Evolutionary conservation across 2,113 vertebrate genomes (phyloP).

Genomic region (Eptesicus fuscus): DNA sequence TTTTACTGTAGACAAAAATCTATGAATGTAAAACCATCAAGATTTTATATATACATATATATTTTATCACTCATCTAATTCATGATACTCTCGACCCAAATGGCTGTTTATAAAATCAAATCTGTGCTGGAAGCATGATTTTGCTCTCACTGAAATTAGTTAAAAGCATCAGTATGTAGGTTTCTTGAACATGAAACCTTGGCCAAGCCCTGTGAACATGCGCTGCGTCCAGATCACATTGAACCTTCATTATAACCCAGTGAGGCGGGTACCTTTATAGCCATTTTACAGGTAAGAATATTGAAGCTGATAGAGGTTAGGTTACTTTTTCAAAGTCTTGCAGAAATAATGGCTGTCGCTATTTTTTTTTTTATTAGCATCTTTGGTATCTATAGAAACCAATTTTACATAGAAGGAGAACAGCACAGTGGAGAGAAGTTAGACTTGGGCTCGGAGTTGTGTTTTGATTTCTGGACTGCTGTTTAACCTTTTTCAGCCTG

Average conservation of each 20-base stretch:
- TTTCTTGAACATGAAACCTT: slow-evolving; percentile 7
- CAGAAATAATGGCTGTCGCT: not conserved
- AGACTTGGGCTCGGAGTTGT: not conserved
- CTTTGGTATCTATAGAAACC: slow-evolving; percentile 4
- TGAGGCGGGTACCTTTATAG: not conserved
- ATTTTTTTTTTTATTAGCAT: not conserved
- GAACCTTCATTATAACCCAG: not conserved
- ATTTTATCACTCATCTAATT: slow-evolving; percentile 16
- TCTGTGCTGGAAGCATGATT: slow-evolving; percentile 18
- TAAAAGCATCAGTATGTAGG: slow-evolving; percentile 26
- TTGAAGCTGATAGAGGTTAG: not conserved
- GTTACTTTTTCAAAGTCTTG: not conserved
- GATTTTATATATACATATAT: not conserved
- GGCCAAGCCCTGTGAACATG: not conserved
- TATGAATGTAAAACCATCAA: not conserved
- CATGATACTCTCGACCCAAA: slow-evolving; percentile 26
- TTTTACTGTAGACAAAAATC: not conserved
- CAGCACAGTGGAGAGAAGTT: not conserved
- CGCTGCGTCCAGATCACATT: not conserved
- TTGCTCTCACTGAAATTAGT: not conserved
- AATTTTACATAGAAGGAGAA: slow-evolving; percentile 5
- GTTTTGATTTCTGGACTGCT: not conserved
- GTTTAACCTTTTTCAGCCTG: not conserved
- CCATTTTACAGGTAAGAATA: slow-evolving; percentile 10
- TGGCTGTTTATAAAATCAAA: slow-evolving; percentile 49